Conservation (phyloP, 2,888 invertebrate genomes). For the Darwinula stevensoni region DNA sequence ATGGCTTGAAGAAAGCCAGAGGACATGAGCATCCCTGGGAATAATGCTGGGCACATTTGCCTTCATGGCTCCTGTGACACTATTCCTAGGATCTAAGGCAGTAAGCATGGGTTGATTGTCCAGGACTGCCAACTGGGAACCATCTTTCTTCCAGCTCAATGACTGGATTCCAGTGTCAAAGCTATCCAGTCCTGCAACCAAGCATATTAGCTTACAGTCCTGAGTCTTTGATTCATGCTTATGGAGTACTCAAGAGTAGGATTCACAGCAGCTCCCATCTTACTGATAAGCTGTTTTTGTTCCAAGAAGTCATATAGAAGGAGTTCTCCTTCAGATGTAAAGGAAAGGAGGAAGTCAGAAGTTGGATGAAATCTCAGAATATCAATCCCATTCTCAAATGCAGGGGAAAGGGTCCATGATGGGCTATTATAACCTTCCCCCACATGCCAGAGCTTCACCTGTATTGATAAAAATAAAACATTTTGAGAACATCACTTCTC, state of each 20-base stretch:
- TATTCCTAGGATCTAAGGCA: too few species aligned
- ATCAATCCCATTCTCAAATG: slow-evolving; percentile 56
- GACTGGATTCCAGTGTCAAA: slow-evolving; percentile 77
- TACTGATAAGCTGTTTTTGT: slow-evolving; percentile 29
- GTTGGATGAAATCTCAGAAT: slow-evolving; percentile 71
- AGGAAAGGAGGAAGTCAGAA: slow-evolving; percentile 61
- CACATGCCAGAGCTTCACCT: slow-evolving; percentile 66
- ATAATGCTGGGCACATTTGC: too few species aligned
- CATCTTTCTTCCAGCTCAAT: slow-evolving; percentile 66
- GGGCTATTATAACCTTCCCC: slow-evolving; percentile 42
- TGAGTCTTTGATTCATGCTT: too few species aligned
- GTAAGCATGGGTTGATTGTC: too few species aligned
- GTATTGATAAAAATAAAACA: too few species aligned
- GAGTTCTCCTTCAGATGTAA: slow-evolving; percentile 47
- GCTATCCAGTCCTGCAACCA: too few species aligned
- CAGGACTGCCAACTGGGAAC: slow-evolving; percentile 43
- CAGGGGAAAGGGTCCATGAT: slow-evolving; percentile 42
- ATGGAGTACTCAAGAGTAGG: too few species aligned
- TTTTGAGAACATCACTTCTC: too few species aligned
- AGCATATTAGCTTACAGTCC: too few species aligned
- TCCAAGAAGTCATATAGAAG: slow-evolving; percentile 59
- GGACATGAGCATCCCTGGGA: too few species aligned
- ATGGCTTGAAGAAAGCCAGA: too few species aligned
- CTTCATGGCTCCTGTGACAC: too few species aligned
- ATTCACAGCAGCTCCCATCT: slow-evolving; percentile 10